Evolutionary conservation across 2,888 invertebrate species (phyloP), one percentile per base, ranked within the genome.

Genomic region (Pyrochroa serraticornis): DNA sequence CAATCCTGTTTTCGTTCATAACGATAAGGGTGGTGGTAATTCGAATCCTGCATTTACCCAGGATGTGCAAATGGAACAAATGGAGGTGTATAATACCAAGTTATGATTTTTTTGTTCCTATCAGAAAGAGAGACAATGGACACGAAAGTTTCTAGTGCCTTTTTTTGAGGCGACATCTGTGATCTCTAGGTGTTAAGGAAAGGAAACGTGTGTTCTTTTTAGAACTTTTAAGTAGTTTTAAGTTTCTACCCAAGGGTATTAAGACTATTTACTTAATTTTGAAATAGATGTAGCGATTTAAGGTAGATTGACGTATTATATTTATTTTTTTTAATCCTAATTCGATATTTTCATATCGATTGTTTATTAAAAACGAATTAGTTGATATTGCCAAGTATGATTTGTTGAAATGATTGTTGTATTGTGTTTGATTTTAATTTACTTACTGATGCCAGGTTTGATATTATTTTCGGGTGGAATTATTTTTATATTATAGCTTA

Each of bases 71-170:
- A 65, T 69, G 58, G 71, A 74, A 53, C 65, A 71, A n/a, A 51
- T 66, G 14, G 72, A 72, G 60, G 69, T 71, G 45, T 74, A 70
- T 59, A 73, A 63, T 61, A 75, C 75, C 8, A 76, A 74, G 57
- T 75, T 75, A 69, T 76, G 75, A 75, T 72, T 69, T 64, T 58
- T 38, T 39, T 8, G n/a, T 12, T 47, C 13, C 1, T 43, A 36
- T 35, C 10, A 43, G 12, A 42, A 32, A 36, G 31, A 47, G 31
- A 34, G 13, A 37, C 12, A 55, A 44, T 47, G 38, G 58, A 63
- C 58, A 56, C 58, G 51, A 52, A 48, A 36, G 14, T 39, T 49
- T 37, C 34, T 53, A 50, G 36, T 49, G 59, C 62, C 54, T 53
- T 51, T 39, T 42, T 32, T 47, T 45, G 54, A 60, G 48, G 58